Percentiles rank a stretch among this genome's conserved stretches.
phyloP scores from a whole-genome alignment of 2,888 invertebrate species.

The Willowsia nigromaculata region DNA sequence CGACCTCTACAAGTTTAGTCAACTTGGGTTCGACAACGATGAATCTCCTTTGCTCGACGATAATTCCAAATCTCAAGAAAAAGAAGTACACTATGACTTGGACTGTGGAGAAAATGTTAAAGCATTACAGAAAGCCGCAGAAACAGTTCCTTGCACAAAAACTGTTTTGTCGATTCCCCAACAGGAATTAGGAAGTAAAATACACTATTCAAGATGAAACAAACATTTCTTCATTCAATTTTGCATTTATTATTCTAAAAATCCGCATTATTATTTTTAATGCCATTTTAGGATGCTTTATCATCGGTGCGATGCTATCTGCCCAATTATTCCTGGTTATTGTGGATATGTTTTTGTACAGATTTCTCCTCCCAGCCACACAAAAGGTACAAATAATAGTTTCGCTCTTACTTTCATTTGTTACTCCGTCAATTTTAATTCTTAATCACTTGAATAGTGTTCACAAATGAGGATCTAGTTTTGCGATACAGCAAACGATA shows the following conservation, averaged over 20 bases:
- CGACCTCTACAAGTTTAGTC: background rate
- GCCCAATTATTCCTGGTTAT: constrained; percentile 31
- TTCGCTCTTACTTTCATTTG: constrained; percentile 8
- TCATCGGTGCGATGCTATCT: constrained; percentile 35
- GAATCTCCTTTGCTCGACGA: background rate
- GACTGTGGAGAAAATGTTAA: background rate
- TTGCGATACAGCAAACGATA: background rate
- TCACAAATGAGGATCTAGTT: constrained; percentile 7
- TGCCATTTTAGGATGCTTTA: constrained; percentile 28
- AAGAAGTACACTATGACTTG: background rate
- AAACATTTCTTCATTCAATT: background rate
- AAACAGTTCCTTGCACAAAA: background rate
- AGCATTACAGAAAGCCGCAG: background rate
- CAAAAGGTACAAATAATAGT: constrained; percentile 33
- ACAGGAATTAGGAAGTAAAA: constrained; percentile 40
- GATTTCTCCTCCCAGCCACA: constrained; percentile 32
- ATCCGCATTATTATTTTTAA: background rate
- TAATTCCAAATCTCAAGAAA: background rate
- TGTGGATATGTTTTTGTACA: constrained; percentile 40
- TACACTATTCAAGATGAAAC: background rate
- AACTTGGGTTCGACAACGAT: background rate
- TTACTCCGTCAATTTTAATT: background rate
- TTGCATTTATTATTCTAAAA: no score
- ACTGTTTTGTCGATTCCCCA: background rate
- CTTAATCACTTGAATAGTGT: background rate